Conservation (phyloP, 2,797 vertebrate genomes). For the Numenius phaeopus region DNA sequence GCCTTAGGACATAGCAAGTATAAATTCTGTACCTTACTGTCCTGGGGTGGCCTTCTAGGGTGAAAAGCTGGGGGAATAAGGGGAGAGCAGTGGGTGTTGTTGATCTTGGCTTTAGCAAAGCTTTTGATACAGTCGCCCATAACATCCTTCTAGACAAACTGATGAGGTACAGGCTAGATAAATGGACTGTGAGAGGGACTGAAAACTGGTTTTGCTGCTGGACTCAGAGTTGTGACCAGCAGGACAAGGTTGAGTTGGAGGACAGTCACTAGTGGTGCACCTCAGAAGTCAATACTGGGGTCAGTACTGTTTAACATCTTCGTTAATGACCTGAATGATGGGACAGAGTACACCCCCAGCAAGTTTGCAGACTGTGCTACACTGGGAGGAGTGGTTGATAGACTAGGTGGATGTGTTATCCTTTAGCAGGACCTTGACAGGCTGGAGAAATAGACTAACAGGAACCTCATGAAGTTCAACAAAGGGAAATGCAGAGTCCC, state of each 20-base stretch:
- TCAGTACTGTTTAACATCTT: background rate
- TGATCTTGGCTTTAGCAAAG: background rate
- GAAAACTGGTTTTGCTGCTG: background rate
- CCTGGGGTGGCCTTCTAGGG: background rate
- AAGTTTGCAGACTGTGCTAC: background rate
- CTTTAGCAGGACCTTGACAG: background rate
- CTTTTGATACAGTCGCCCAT: background rate
- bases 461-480: background rate
- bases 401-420: background rate
- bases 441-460: background rate
- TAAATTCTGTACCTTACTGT: background rate
- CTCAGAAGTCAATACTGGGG: background rate
- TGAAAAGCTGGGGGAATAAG: background rate
- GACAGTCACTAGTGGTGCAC: background rate
- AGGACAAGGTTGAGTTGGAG: background rate
- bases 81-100: background rate
- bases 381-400: background rate
- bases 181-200: background rate
- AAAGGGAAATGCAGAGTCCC: background rate
- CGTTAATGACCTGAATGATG: background rate
- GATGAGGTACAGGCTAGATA: background rate
- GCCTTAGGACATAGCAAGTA: background rate
- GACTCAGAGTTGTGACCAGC: background rate
- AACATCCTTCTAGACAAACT: background rate
- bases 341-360: background rate